phyloP scores from a whole-genome alignment of 2,113 vertebrate species.

The Tetrao urogallus region DNA sequence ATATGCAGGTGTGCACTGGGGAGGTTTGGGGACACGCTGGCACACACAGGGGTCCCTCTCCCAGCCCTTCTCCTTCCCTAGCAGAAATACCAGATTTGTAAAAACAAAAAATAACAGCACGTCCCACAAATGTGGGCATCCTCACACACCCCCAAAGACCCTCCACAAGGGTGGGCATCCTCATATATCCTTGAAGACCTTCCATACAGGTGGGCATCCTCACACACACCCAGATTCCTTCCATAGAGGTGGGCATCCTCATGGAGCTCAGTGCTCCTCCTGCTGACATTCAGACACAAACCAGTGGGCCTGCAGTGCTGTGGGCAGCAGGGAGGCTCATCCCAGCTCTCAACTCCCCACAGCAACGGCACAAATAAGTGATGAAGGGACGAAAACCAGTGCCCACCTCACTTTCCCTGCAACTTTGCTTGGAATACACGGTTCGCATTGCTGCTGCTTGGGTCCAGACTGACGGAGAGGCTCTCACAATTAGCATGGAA shows the following conservation, averaged over 20 bases:
- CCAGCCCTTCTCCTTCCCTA: not conserved
- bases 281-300: not conserved
- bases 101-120: not conserved
- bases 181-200: too few species aligned
- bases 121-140: too few species aligned
- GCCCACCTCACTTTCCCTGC: fast-evolving
- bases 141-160: too few species aligned
- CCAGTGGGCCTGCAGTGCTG: not conserved
- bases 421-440: fast-evolving
- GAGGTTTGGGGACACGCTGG: fast-evolving
- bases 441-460: not conserved
- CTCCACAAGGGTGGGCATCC: too few species aligned
- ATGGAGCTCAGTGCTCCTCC: not conserved
- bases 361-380: not conserved
- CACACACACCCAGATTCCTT: too few species aligned
- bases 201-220: too few species aligned
- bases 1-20: too few species aligned
- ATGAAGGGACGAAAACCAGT: not conserved
- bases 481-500: not conserved
- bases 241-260: not conserved
- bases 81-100: not conserved
- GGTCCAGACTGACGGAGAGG: not conserved
- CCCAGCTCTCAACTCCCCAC: not conserved
- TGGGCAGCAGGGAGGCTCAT: not conserved
- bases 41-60: not conserved